Evolutionary conservation across 23 tunicate genomes (phyloP), one percentile per base, ranked within the genome.

Genomic region (Ascidia mentula): DNA sequence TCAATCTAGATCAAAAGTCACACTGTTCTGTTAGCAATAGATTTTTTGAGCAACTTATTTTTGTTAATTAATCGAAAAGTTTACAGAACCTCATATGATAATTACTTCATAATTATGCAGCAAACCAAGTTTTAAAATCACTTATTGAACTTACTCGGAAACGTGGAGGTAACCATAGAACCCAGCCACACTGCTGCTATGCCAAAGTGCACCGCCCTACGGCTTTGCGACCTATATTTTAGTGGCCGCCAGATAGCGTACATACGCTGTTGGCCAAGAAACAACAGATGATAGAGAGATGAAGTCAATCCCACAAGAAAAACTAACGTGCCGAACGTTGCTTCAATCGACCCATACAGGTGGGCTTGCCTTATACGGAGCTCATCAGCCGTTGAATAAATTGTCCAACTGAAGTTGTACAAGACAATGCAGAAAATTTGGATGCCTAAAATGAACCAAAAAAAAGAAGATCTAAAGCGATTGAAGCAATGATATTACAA

Each of bases 201-300:
- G 2, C 80, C 75, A 12, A 59, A 20, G 40, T 83, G 76, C 0
- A 77, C 40, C 8, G 61, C 39, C 9, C 65, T 32, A 6, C 15
- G 36, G 2, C 40, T 34, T 17, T 69, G 65, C 12, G 32, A 34
- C 37, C 69, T 34, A 59, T 83, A 83, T 4, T 69, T 75, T 9
- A 83, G 60, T 2, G 87, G 87, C 40, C 34, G 31, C 31, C 40
- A 40, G 35, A 83, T 76, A 6, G 87, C 87, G 65, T 59, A 60
- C 18, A 83, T 36, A 26, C 75, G 46, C 28, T 83, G 87, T 30
- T 28, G 40, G 6, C 80, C 78, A 1, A 83, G 65, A 12, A 59
- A 76, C 6, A 76, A 74, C 38, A 83, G 74, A 83, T 83, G 87
- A 34, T 83, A 83, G 13, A 83, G 39, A 20, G 87, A 83, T 0